Base-by-base conservation (phyloP, 2,113 vertebrate genomes). In the Gavialis gangeticus region DNA sequence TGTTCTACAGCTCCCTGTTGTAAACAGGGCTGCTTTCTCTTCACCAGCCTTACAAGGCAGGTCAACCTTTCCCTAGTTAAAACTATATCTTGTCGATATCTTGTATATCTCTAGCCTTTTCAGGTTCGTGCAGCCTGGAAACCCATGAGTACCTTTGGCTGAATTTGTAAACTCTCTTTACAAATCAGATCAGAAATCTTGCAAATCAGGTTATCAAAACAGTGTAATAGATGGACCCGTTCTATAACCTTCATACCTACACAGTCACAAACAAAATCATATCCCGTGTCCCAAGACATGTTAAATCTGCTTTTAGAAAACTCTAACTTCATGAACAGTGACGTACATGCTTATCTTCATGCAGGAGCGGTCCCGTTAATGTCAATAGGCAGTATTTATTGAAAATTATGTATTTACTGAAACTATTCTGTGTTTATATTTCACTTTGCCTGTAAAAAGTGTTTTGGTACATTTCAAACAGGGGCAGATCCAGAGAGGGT, bases 91-190 rank as follows among this genome's bases (percentile, higher is more conserved):
- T 71, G 18, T 37, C 67, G 14, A 30, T 34, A 19, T 5, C 22
- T 28, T 46, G 30, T 0, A 2, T 4, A 27, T 28, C n/a, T 64
- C 67, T 12, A 91, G 11, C 27, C 22, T 85, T 27, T 59, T 22
- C 57, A 84, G 25, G 19, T 46, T 4, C 0, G 0, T 37, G 16
- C 14, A 57, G 5, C 30, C 17, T 79, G 55, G 25, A 84, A 94
- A 91, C 24, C 9, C 22, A 80, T 9, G 76, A 27, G 79, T 92
- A 79, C 37, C 30, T 79, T 34, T 90, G 16, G 5, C 46, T 56
- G n/a, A 4, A 12, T 16, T 73, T 56, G 62, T n/a, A 73, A 76
- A 1, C 2, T 75, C 55, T 66, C 3, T 69, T 69, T 55, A 14
- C 73, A n/a, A 78, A 46, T 60, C 77, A 66, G 12, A 54, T 71